Percentiles rank a stretch among this genome's conserved stretches.
phyloP scores from a whole-genome alignment of 2,797 vertebrate species.

The Danio jaintianensis region DNA sequence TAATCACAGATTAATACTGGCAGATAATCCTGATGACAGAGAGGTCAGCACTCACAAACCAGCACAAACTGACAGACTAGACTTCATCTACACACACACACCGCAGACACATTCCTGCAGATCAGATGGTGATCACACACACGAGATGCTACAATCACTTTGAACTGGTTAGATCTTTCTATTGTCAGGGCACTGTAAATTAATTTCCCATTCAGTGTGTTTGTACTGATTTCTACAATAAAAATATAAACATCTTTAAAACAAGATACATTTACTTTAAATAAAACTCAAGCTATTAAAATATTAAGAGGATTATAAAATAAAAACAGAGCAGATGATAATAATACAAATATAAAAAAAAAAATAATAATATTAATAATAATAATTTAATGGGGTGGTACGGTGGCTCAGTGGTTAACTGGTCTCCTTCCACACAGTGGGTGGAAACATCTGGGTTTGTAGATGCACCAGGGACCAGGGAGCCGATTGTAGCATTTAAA shows the following conservation, averaged over 20 bases:
- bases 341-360: too few species aligned
- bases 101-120: constrained; percentile 31
- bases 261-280: neutral
- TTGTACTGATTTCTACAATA: neutral
- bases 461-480: too few species aligned
- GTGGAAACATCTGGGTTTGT: too few species aligned
- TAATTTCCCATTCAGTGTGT: neutral
- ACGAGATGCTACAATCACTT: constrained; percentile 9
- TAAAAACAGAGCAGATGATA: too few species aligned
- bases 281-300: neutral
- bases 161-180: constrained; percentile 26
- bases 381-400: too few species aligned
- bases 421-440: too few species aligned
- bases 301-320: neutral
- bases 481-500: too few species aligned
- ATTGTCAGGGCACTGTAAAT: neutral
- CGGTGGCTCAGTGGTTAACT: too few species aligned
- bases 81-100: constrained; percentile 4
- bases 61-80: constrained; percentile 51
- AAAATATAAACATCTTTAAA: neutral
- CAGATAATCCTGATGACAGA: constrained; percentile 59
- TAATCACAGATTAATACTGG: constrained; percentile 65
- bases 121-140: constrained; percentile 40
- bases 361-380: too few species aligned
- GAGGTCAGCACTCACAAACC: constrained; percentile 61